A percentile compares a stretch with the other conserved stretches of the same genome.
These are phyloP conservation scores for Rhamnusium bicolor DNA, from an alignment of 2,888 invertebrate species.

Conservation along the genomic window DNA sequence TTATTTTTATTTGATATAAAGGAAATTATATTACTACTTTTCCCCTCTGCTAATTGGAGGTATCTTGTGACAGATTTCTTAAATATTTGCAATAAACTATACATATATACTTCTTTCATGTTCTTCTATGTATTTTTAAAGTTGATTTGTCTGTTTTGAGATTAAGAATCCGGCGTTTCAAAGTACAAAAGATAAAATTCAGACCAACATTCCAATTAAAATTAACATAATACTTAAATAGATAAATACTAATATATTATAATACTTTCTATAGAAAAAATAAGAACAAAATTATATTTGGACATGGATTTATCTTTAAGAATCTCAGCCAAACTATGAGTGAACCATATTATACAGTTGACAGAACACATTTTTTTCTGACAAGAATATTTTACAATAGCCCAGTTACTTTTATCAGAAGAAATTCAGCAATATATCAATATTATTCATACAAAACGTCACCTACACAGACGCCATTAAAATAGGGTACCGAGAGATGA, in stretches of 20 bases:
- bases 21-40: no score
- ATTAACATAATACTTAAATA: no score
- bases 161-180: no score
- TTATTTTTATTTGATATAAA: no score
- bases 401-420: neutral
- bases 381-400: neutral
- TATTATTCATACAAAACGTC: conserved; percentile 25
- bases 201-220: no score
- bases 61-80: no score
- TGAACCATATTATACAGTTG: neutral
- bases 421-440: conserved; percentile 21
- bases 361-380: neutral
- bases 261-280: neutral
- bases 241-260: neutral
- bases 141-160: no score
- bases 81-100: no score
- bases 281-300: neutral
- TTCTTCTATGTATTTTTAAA: no score
- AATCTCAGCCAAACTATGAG: neutral
- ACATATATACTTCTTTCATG: no score
- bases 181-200: no score
- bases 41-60: no score
- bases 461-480: conserved; percentile 7
- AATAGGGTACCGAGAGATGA: conserved; percentile 13
- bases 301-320: neutral